phyloP scores from a whole-genome alignment of 2,888 invertebrate species.

The Leptopilina myrica region DNA sequence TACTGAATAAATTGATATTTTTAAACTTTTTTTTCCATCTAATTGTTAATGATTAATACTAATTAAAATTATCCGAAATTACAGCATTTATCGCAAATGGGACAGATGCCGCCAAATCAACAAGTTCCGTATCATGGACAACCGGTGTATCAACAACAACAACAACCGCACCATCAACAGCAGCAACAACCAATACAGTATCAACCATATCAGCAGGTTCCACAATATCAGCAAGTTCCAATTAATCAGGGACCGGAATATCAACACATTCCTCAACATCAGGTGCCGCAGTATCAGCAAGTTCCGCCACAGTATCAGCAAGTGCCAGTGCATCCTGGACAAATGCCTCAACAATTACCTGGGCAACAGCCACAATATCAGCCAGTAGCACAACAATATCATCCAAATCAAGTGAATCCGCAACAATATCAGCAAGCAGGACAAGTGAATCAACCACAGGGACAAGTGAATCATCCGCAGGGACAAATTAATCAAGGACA shows the following conservation, averaged over 20 bases:
- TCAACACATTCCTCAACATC: slow-evolving; percentile 48
- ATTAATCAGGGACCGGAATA: too few relatives aligned
- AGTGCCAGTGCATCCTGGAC: too few relatives aligned
- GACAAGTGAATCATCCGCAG: too few relatives aligned
- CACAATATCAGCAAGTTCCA: slow-evolving; percentile 51
- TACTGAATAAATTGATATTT: too few relatives aligned
- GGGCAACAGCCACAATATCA: slow-evolving; percentile 59
- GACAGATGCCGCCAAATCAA: slow-evolving; percentile 53
- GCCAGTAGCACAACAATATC: slow-evolving; percentile 46
- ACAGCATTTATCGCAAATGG: slow-evolving; percentile 47
- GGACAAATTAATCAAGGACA: too few relatives aligned
- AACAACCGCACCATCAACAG: slow-evolving; percentile 59
- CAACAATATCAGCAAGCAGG: not conserved
- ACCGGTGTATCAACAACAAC: slow-evolving; percentile 41
- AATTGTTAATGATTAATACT: too few relatives aligned
- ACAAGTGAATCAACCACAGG: too few relatives aligned
- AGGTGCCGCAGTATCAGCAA: slow-evolving; percentile 54
- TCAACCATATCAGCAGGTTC: slow-evolving; percentile 58
- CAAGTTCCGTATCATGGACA: slow-evolving; percentile 49
- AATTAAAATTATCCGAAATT: slow-evolving; percentile 47
- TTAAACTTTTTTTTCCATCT: too few relatives aligned
- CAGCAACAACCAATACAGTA: slow-evolving; percentile 61
- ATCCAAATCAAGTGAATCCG: slow-evolving; percentile 13
- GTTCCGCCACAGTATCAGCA: slow-evolving; percentile 44
- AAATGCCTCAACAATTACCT: slow-evolving; percentile 54